Base-by-base conservation (phyloP, 2,113 vertebrate species). In the Ochotona princeps region DNA sequence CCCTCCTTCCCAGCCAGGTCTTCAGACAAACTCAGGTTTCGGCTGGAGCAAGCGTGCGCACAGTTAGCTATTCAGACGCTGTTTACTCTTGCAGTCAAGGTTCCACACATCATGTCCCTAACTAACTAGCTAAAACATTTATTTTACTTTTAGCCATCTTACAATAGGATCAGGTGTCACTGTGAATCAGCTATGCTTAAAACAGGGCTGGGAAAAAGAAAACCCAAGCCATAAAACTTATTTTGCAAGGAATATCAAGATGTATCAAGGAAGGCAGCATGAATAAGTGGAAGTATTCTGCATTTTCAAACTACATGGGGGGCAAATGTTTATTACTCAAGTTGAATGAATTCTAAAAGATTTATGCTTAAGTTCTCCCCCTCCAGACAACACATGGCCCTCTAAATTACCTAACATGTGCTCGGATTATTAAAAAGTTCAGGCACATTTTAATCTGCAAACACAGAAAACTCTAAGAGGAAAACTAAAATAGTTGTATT, bases 91-190 rank as follows among this genome's bases (percentile, higher is more conserved):
- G 88, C 49, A 66, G 57, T 49, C 75, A 61, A 84, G 47, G 51
- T 49, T 76, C 30, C n/a, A 79, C 8, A 54, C 2, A 18, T 21
- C 15, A 38, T 44, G 26, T 44, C 38, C 44, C 57, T 78, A 93
- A 81, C 13, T 35, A 95, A 92, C 14, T 83, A 92, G 87, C 13
- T 80, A 91, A 94, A 91, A 84, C 66, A 86, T 66, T 91, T 90
- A 83, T 89, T 84, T 92, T 57, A 85, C 51, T 89, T 93, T 85
- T 63, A 82, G 75, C 15, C 79, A 79, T 47, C 49, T 74, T 93
- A 73, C 49, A 83, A 54, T 47, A 76, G 51, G 76, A 87, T 69
- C 72, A 95, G 86, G 61, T 81, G 63, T 66, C 88, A 90, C 30
- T 90, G 6, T 32, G 87, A 28, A 65, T 20, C 69, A 87, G 54